Percentiles rank a stretch among this genome's conserved stretches.
These are phyloP conservation scores for Anser brachyrhynchus DNA, from an alignment of 2,113 vertebrate genomes.

Conservation along the genomic window DNA sequence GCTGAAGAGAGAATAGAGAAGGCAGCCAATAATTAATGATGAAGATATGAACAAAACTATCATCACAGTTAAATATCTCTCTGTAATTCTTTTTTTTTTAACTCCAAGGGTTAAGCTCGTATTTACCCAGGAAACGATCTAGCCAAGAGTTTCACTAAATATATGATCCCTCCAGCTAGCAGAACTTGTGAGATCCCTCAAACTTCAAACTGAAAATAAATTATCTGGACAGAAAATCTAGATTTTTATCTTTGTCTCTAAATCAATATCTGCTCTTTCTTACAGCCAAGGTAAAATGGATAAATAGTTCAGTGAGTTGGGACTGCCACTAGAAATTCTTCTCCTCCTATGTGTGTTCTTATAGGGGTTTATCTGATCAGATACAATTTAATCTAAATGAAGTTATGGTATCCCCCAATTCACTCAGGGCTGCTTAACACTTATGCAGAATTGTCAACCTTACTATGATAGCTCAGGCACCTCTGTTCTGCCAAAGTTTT, in stretches of 20 bases:
- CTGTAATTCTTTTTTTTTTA: background rate
- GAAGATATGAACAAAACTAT: background rate
- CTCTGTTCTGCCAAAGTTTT: background rate
- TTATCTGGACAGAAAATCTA: background rate
- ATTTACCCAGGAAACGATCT: background rate
- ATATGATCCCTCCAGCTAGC: background rate
- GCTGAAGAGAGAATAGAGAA: background rate
- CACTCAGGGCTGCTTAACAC: background rate
- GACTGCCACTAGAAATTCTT: background rate
- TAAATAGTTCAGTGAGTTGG: background rate
- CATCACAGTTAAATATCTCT: background rate
- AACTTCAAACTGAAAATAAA: background rate
- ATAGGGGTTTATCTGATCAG: accelerated
- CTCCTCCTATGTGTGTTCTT: background rate
- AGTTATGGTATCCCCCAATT: background rate
- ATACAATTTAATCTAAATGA: background rate
- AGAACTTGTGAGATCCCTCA: background rate
- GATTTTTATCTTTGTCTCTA: background rate
- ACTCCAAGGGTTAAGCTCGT: background rate
- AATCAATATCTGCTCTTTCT: background rate
- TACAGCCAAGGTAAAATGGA: background rate
- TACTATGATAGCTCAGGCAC: background rate
- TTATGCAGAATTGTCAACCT: background rate
- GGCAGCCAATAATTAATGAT: background rate
- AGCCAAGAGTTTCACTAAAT: background rate